Evolutionary conservation across 2,888 invertebrate species (phyloP), one percentile per base, ranked within the genome.

Genomic region (Imbricaverruca yamaguchii): DNA sequence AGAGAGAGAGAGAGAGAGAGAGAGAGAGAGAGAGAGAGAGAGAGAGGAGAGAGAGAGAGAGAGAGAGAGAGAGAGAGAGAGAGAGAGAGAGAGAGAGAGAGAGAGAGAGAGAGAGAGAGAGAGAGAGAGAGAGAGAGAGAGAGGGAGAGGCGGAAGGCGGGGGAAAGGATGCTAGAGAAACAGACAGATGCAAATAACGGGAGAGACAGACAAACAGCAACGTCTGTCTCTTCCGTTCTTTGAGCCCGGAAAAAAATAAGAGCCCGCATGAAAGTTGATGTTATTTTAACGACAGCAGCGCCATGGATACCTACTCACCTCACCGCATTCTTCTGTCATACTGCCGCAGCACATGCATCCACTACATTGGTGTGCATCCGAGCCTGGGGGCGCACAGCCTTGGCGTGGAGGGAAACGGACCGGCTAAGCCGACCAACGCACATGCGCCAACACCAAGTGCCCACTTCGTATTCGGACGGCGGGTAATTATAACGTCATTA

Each of bases 21-120:
- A 61, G 39, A 23, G 23, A 80, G 80, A 39, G 23, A 12, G 59
- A 57, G n/a, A 80, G 80, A n/a, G 80, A 80, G 59, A 61, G 80
- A 25, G n/a, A 56, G 61, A n/a, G 23, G 23, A 67, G 55, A 65
- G n/a, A 21, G 21, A 39, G 39, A 39, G 39, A 39, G 39, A 39
- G 39, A 39, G 39, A 39, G 39, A 39, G 39, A 39, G 39, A 39
- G 39, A 39, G 39, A 39, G 39, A 39, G 39, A 39, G 39, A 39
- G 39, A 39, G 39, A 39, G 39, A 39, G 39, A 39, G 39, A 39
- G 39, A 39, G 39, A 39, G 39, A 39, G 53, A 39, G 56, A 81
- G 39, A 15, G 21, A 9, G 18, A 80, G 80, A 80, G n/a, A 55
- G 80, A 53, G 23, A 21, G 57, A 25, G n/a, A 8, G 39, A 25